Evolutionary conservation across 2,797 vertebrate genomes (phyloP).

Genomic region (Sebastes steindachneri): DNA sequence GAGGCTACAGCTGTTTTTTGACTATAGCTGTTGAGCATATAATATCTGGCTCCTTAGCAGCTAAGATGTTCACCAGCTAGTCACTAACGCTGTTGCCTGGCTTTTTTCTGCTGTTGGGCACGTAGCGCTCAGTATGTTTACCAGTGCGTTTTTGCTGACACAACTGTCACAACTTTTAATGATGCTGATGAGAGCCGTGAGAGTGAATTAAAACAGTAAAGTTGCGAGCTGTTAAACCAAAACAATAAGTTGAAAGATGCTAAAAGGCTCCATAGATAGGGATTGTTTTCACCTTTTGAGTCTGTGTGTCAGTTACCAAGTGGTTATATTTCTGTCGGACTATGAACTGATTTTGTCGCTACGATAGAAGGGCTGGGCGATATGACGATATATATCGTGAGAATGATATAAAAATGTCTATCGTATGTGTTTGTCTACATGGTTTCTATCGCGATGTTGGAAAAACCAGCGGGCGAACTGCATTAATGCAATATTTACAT

Average conservation of each 20-base stretch:
- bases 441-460: too few relatives aligned
- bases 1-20: background rate
- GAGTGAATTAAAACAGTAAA: background rate
- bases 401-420: too few relatives aligned
- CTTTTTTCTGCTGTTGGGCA: background rate
- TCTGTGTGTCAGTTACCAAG: background rate
- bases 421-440: accelerated
- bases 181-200: background rate
- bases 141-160: background rate
- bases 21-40: background rate
- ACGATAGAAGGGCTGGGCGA: too few relatives aligned
- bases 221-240: background rate
- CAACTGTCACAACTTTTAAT: background rate
- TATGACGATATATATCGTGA: accelerated
- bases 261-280: background rate
- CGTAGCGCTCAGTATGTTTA: background rate
- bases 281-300: background rate
- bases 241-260: background rate
- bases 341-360: background rate
- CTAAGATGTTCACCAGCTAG: background rate
- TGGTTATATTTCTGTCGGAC: background rate
- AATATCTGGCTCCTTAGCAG: background rate
- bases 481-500: too few relatives aligned
- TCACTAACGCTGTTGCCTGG: background rate
- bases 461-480: too few relatives aligned